These are phyloP conservation scores for Spinibarbus caldwelli DNA, from an alignment of 2,797 vertebrate species.

Conservation along the genomic window DNA sequence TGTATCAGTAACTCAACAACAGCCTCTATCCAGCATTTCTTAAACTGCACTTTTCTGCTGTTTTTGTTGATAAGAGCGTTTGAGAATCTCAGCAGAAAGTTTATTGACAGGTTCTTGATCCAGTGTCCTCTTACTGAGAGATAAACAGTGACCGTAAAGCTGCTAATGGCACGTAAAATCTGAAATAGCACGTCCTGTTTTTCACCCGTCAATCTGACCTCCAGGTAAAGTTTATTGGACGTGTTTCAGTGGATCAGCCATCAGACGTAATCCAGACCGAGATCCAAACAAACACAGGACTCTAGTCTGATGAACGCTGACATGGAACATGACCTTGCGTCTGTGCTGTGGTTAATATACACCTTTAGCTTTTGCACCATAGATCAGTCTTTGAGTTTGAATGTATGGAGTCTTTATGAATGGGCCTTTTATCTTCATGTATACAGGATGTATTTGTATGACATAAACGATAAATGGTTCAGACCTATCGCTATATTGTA, in stretches of 20 bases:
- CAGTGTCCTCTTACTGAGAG: constrained; percentile 8
- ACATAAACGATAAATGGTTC: neutral
- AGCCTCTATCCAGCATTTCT: neutral
- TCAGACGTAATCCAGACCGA: constrained; percentile 30
- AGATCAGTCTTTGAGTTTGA: neutral
- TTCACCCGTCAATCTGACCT: constrained; percentile 8
- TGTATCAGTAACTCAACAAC: neutral
- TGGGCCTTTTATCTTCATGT: constrained; percentile 3
- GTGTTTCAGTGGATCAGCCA: neutral
- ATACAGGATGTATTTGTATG: neutral
- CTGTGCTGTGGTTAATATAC: constrained; percentile 14
- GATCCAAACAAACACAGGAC: constrained; percentile 37
- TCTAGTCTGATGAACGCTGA: neutral
- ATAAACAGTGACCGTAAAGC: neutral
- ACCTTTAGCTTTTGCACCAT: neutral
- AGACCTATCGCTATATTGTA: neutral
- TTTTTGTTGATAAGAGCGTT: constrained; percentile 24
- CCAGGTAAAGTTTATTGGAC: constrained; percentile 36
- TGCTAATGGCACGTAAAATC: neutral
- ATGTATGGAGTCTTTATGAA: neutral
- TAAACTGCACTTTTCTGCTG: neutral
- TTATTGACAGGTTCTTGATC: constrained; percentile 2
- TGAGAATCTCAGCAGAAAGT: neutral
- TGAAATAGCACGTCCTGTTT: constrained; percentile 33
- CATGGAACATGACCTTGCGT: constrained; percentile 27